Conservation (phyloP, 2,797 vertebrate species). For the Falco novaeseelandiae region DNA sequence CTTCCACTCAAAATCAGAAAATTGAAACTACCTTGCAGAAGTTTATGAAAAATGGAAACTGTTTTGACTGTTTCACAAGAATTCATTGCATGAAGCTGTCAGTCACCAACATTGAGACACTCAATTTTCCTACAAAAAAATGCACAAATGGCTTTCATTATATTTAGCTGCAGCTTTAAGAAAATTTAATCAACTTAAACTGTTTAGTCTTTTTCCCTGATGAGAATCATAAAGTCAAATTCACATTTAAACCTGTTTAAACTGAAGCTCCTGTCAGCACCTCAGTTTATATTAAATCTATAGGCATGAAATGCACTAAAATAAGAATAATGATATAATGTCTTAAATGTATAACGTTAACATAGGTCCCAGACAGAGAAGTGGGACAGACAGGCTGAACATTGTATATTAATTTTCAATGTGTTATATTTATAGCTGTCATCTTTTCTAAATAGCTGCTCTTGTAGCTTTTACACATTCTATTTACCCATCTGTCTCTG, state of each 20-base stretch:
- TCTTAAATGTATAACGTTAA: constrained; percentile 70
- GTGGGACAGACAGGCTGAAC: constrained; percentile 34
- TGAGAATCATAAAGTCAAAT: constrained; percentile 81
- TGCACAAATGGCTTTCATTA: constrained; percentile 83
- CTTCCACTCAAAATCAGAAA: constrained; percentile 49
- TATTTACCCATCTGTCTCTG: constrained; percentile 12
- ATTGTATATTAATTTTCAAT: constrained; percentile 55
- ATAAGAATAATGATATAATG: constrained; percentile 70
- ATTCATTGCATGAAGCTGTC: constrained; percentile 71
- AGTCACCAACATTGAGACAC: constrained; percentile 63
- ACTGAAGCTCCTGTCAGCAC: constrained; percentile 79
- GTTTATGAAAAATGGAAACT: constrained; percentile 61
- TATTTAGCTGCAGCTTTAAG: constrained; percentile 82
- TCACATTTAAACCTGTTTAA: constrained; percentile 76
- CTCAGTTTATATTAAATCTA: constrained; percentile 78
- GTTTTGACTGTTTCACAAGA: constrained; percentile 69
- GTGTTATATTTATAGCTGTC: constrained; percentile 48
- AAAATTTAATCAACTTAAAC: constrained; percentile 85
- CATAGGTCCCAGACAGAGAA: constrained; percentile 53
- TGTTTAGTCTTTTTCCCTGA: constrained; percentile 83
- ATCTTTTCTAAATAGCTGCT: constrained; percentile 27
- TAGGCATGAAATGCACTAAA: constrained; percentile 78
- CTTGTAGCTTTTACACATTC: background rate
- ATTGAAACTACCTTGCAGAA: constrained; percentile 58
- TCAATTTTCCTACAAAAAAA: constrained; percentile 67